These are phyloP conservation scores for Hypanus sabinus DNA, from an alignment of 2,113 vertebrate genomes.

Conservation along the genomic window DNA sequence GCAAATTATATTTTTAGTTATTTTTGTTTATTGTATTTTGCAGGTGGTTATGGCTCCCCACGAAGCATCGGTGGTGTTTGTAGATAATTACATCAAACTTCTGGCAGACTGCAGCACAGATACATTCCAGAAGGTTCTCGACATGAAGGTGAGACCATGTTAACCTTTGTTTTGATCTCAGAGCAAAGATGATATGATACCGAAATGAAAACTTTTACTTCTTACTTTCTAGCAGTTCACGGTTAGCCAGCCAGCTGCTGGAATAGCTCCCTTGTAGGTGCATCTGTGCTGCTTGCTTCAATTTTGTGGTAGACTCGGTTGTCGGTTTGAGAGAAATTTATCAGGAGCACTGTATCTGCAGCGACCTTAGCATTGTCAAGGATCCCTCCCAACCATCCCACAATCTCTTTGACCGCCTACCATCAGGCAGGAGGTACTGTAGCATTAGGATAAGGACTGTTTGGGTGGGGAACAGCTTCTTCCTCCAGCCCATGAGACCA, in stretches of 20 bases:
- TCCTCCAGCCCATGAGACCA: too few relatives aligned
- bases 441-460: too few relatives aligned
- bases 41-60: conserved; percentile 98
- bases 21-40: not conserved
- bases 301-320: not conserved
- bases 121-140: conserved; percentile 97
- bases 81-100: conserved; percentile 97
- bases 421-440: too few relatives aligned
- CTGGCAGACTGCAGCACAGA: conserved; percentile 89
- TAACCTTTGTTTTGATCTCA: not conserved
- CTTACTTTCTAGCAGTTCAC: not conserved
- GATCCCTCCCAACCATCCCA: too few relatives aligned
- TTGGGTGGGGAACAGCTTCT: too few relatives aligned
- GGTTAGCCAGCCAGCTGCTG: not conserved
- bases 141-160: conserved; percentile 80
- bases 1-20: not conserved
- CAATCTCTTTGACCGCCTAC: too few relatives aligned
- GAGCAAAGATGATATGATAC: not conserved
- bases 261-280: not conserved
- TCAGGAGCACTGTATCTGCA: too few relatives aligned
- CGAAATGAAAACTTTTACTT: not conserved
- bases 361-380: too few relatives aligned
- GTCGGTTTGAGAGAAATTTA: too few relatives aligned
- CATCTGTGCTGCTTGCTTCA: not conserved
- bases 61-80: conserved; percentile 83